Evolutionary conservation across 2,888 invertebrate genomes (phyloP).

Genomic region (Watsonalla binaria): DNA sequence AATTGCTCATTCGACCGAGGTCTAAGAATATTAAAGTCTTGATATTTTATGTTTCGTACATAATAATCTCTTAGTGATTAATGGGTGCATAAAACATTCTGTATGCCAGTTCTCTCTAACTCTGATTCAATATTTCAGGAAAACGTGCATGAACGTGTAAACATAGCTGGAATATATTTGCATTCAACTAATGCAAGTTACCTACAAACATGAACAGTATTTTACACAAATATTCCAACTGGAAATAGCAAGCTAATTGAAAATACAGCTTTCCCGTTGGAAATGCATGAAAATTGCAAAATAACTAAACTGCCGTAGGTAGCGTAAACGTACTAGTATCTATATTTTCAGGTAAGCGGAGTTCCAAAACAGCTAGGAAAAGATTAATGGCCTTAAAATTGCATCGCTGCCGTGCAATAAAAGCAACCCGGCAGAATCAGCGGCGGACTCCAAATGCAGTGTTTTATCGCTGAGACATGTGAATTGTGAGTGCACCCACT

Average conservation of each 20-base stretch:
- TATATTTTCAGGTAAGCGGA: constrained; percentile 30
- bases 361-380: constrained; percentile 54
- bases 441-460: constrained; percentile 42
- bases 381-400: constrained; percentile 75
- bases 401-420: constrained; percentile 69
- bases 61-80: background rate
- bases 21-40: constrained; percentile 41
- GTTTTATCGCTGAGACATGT: constrained; percentile 53
- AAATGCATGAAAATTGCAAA: background rate
- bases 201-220: background rate
- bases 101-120: background rate
- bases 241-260: background rate
- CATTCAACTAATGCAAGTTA: no score
- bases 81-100: background rate
- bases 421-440: constrained; percentile 50
- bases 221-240: background rate
- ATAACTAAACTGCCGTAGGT: constrained; percentile 11
- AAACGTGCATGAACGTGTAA: no score
- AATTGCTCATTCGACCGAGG: constrained; percentile 52
- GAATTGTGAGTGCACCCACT: constrained; percentile 27
- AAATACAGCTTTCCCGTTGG: background rate
- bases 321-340: constrained; percentile 18
- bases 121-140: no score
- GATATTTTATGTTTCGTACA: constrained; percentile 33
- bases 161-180: no score